Percentiles rank a stretch among this genome's conserved stretches.
These are phyloP conservation scores for Halcyon badia DNA, from an alignment of 2,797 vertebrate genomes.

Conservation along the genomic window DNA sequence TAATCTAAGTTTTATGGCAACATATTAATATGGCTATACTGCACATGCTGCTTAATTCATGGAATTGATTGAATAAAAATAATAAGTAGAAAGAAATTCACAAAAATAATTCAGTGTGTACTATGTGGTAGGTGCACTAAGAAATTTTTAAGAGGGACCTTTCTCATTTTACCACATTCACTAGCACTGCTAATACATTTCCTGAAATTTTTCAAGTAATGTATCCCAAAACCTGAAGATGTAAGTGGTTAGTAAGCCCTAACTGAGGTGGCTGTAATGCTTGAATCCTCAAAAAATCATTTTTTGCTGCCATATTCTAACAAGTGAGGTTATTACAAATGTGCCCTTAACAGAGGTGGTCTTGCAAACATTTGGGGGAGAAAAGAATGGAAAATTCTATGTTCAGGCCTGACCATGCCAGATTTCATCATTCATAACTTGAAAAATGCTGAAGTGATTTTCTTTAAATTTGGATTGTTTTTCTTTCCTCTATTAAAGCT, in stretches of 20 bases:
- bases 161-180: neutral
- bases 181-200: neutral
- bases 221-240: neutral
- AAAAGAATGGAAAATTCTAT: constrained; percentile 53
- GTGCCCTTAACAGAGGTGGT: constrained; percentile 36
- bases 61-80: neutral
- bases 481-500: constrained; percentile 77
- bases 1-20: neutral
- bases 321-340: constrained; percentile 41
- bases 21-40: neutral
- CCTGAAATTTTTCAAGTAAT: neutral
- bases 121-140: neutral
- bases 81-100: neutral
- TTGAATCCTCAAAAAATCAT: neutral
- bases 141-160: neutral
- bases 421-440: constrained; percentile 75
- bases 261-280: neutral
- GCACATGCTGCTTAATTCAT: neutral
- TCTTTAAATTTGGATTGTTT: constrained; percentile 73
- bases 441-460: constrained; percentile 74
- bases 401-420: constrained; percentile 23
- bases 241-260: neutral
- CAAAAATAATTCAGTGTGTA: neutral
- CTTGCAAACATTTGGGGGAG: neutral
- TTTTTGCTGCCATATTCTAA: neutral